Conservation (phyloP, 2,888 invertebrate genomes). For the Blastobasis adustella region DNA sequence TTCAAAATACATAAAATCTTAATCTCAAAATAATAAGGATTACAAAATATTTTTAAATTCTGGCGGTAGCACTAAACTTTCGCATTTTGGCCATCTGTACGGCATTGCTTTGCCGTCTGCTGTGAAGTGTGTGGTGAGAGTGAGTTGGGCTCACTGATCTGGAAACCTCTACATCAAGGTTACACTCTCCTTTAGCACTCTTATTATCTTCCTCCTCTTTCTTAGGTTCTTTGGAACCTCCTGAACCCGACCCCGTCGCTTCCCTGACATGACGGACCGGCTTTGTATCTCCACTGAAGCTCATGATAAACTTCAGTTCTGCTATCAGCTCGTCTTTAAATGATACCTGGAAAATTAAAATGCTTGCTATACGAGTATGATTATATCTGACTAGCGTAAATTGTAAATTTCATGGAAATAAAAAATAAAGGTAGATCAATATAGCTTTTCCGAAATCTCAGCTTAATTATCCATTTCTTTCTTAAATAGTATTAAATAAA, state of each 20-base stretch:
- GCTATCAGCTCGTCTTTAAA: constrained; percentile 79
- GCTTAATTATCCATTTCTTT: no score
- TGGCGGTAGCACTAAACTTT: constrained; percentile 35
- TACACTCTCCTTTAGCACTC: constrained; percentile 29
- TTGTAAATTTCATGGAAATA: no score
- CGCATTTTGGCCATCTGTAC: constrained; percentile 56
- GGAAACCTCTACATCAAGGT: constrained; percentile 32
- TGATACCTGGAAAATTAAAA: constrained; percentile 64
- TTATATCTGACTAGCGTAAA: no score
- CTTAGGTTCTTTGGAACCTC: constrained; percentile 40
- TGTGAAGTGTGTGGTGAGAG: constrained; percentile 53
- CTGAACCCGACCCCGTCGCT: constrained; percentile 44
- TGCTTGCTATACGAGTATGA: neutral
- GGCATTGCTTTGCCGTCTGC: constrained; percentile 58
- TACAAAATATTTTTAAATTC: neutral
- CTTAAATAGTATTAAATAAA: no score
- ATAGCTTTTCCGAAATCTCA: no score
- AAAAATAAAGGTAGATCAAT: no score
- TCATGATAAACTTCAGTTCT: constrained; percentile 83
- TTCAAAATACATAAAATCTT: no score
- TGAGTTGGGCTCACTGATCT: constrained; percentile 49
- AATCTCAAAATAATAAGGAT: no score
- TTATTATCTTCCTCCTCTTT: constrained; percentile 33
- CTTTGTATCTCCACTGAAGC: constrained; percentile 81
- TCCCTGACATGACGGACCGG: constrained; percentile 72